Evolutionary conservation across 2,113 vertebrate genomes (phyloP).

Genomic region (Pachycephala philippinensis): DNA sequence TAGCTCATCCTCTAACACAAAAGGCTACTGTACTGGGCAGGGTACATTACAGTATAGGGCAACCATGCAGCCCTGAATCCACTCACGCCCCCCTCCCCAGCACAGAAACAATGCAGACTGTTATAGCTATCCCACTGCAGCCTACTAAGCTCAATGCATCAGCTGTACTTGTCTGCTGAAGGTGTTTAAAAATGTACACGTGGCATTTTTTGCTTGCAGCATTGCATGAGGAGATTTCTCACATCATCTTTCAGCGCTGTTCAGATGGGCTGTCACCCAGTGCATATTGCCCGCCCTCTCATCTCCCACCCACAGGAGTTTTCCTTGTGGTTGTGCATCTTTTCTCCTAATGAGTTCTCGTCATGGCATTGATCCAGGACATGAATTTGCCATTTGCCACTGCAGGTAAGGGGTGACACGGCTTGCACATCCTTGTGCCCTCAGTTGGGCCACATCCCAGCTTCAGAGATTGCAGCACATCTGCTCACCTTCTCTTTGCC

Average conservation of each 20-base stretch:
- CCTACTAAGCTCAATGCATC: not conserved
- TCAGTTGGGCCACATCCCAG: fast-evolving
- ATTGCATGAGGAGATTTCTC: not conserved
- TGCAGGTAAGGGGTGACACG: not conserved
- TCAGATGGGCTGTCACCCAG: not conserved
- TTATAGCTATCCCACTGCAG: not conserved
- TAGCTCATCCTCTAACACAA: constrained; percentile 52
- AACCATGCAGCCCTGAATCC: constrained; percentile 26
- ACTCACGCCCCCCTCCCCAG: not conserved
- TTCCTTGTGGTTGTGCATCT: not conserved
- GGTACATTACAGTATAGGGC: constrained; percentile 43
- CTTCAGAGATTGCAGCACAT: not conserved
- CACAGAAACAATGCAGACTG: constrained; percentile 9
- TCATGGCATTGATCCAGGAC: not conserved
- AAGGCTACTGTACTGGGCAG: constrained; percentile 39
- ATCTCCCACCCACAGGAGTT: not conserved
- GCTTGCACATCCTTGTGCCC: not conserved
- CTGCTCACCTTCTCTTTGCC: not conserved
- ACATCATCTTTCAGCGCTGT: fast-evolving
- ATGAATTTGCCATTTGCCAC: not conserved
- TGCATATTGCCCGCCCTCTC: not conserved
- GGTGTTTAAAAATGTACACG: constrained; percentile 1
- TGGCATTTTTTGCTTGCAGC: not conserved
- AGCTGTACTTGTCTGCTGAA: constrained; percentile 4
- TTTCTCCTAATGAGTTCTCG: not conserved